Conservation (phyloP, 2,888 invertebrate species). For the Coleophora deauratella region DNA sequence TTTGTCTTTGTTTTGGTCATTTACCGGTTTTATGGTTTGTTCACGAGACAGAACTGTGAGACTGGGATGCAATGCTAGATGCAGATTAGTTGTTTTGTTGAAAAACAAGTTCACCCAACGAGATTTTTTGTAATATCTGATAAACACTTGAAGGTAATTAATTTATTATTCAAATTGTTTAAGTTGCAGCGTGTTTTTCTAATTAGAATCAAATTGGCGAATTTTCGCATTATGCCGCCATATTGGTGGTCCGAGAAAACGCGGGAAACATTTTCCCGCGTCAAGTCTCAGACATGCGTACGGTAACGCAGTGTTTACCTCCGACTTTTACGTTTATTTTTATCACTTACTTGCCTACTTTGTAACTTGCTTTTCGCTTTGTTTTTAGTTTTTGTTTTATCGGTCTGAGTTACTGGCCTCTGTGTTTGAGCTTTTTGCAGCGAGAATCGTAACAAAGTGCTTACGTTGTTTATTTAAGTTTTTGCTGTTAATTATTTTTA, state of each 20-base stretch:
- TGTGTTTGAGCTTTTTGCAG: no score
- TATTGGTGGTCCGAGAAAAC: slow-evolving; percentile 47
- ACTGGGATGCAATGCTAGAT: no score
- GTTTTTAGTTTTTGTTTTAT: slow-evolving; percentile 3
- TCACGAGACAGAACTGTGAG: no score
- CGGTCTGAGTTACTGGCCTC: not conserved
- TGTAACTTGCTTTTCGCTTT: not conserved
- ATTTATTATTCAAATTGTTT: no score
- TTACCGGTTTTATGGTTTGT: no score
- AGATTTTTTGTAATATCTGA: no score
- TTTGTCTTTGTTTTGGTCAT: no score
- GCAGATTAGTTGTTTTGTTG: no score
- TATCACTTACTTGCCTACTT: slow-evolving; percentile 5
- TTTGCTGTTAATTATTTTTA: no score
- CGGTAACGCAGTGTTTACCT: slow-evolving; percentile 55
- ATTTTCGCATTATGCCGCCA: slow-evolving; percentile 23
- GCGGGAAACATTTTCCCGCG: slow-evolving; percentile 70
- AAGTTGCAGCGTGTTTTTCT: slow-evolving; percentile 13
- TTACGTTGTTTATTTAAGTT: no score
- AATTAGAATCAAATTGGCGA: slow-evolving; percentile 50
- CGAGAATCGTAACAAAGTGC: no score
- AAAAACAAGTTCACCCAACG: no score
- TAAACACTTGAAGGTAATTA: slow-evolving; percentile 15
- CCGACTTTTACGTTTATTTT: slow-evolving; percentile 30
- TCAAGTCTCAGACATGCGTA: slow-evolving; percentile 57